Conservation (phyloP, 1,140 invertebrate genomes). For the Dreissena rostriformis region DNA sequence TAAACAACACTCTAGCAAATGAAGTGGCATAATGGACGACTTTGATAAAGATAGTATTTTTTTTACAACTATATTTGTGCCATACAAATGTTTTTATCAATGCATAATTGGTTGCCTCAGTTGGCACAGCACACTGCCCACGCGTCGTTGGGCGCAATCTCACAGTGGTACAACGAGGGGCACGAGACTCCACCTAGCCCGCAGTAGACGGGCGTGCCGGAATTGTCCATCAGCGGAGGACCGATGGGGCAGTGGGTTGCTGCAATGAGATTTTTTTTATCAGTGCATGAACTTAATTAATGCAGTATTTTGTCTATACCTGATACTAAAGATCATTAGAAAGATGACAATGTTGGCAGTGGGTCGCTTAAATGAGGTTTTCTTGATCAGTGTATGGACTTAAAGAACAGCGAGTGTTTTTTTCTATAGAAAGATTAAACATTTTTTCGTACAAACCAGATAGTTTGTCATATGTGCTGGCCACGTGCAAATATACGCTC, state of each 20-base stretch:
- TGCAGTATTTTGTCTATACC: too few relatives aligned
- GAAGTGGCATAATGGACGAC: background rate
- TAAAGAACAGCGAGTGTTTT: too few relatives aligned
- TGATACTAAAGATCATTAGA: too few relatives aligned
- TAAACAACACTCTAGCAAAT: background rate
- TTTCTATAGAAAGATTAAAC: too few relatives aligned
- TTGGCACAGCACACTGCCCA: conserved; percentile 37
- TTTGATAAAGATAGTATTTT: background rate
- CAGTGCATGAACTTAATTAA: too few relatives aligned
- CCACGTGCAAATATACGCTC: too few relatives aligned
- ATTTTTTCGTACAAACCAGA: too few relatives aligned
- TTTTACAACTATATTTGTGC: background rate
- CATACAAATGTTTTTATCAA: background rate
- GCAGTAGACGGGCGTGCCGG: conserved; percentile 2
- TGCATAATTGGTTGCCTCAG: background rate
- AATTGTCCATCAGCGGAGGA: background rate
- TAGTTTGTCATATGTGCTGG: too few relatives aligned
- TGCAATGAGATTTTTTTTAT: background rate
- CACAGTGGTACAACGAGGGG: background rate
- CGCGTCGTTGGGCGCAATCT: conserved; percentile 19
- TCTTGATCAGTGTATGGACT: background rate
- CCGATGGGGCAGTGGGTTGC: conserved; percentile 14
- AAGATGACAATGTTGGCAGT: too few relatives aligned
- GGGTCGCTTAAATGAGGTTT: background rate
- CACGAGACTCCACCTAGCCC: conserved; percentile 23